Evolutionary conservation across 2,797 vertebrate genomes (phyloP).

Genomic region (Halcyon chelicuti): DNA sequence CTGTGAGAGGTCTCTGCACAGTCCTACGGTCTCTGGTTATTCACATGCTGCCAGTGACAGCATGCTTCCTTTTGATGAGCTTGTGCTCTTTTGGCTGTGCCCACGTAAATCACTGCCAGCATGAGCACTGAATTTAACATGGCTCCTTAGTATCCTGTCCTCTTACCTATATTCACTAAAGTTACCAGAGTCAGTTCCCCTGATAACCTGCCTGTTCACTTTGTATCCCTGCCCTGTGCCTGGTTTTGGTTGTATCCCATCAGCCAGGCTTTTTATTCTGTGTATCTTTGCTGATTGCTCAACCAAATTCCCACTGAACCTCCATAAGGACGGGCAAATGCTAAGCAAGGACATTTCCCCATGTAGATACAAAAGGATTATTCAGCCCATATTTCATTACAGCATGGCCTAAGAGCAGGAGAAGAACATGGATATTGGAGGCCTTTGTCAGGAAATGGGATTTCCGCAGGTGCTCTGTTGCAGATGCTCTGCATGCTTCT

Average conservation of each 20-base stretch:
- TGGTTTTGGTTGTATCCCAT: not conserved
- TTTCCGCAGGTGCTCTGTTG: slow-evolving; percentile 57
- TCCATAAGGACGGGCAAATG: not conserved
- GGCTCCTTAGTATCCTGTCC: not conserved
- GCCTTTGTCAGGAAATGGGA: slow-evolving; percentile 57
- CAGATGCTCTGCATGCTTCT: slow-evolving; percentile 53
- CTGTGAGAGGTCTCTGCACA: not conserved
- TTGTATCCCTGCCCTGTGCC: not conserved
- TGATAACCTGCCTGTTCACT: not conserved
- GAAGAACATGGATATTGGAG: slow-evolving; percentile 23
- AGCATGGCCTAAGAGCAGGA: not conserved
- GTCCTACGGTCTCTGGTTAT: not conserved
- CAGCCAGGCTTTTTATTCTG: not conserved
- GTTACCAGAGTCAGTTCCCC: not conserved
- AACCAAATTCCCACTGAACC: not conserved
- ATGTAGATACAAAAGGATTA: not conserved
- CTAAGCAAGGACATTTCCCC: not conserved
- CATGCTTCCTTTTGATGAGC: not conserved
- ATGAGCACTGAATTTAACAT: not conserved
- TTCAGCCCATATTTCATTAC: slow-evolving; percentile 12
- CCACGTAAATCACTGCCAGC: not conserved
- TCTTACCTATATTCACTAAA: not conserved
- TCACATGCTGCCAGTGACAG: not conserved
- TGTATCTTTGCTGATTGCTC: not conserved
- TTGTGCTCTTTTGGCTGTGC: not conserved